phyloP scores from a whole-genome alignment of 2,113 vertebrate species.

The Zingel zingel region DNA sequence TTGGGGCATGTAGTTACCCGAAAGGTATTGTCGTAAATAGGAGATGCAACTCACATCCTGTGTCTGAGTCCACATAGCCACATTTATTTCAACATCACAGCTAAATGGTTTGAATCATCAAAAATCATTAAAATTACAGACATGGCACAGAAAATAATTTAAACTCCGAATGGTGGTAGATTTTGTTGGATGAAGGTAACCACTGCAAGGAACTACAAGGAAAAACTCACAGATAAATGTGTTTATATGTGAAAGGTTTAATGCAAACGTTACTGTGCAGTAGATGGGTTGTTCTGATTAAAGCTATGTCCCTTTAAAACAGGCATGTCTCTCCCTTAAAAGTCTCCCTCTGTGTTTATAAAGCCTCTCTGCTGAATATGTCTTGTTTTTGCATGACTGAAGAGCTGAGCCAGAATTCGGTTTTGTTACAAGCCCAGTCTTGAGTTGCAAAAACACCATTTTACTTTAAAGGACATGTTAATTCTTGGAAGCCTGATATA shows the following conservation, averaged over 20 bases:
- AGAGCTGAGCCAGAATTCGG: conserved; percentile 4
- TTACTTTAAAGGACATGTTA: background rate
- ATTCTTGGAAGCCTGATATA: conserved; percentile 9
- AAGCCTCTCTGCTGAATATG: background rate
- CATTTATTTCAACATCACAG: background rate
- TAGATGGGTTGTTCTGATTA: background rate
- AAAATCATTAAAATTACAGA: background rate
- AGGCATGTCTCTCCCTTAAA: background rate
- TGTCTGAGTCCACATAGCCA: background rate
- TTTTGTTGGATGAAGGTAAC: background rate
- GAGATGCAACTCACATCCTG: background rate
- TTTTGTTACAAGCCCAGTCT: conserved; percentile 53
- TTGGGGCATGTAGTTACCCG: background rate
- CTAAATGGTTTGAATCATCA: background rate
- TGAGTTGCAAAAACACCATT: conserved; percentile 20
- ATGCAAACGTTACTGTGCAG: background rate
- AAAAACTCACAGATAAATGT: background rate
- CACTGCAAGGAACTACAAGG: no score
- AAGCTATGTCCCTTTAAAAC: background rate
- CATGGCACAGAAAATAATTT: background rate
- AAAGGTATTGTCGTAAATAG: background rate
- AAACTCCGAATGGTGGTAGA: background rate
- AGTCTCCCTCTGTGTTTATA: background rate
- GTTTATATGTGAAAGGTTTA: background rate
- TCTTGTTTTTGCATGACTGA: conserved; percentile 30